Base-by-base conservation (phyloP, 2,113 vertebrate species). In the Delphinapterus leucas region DNA sequence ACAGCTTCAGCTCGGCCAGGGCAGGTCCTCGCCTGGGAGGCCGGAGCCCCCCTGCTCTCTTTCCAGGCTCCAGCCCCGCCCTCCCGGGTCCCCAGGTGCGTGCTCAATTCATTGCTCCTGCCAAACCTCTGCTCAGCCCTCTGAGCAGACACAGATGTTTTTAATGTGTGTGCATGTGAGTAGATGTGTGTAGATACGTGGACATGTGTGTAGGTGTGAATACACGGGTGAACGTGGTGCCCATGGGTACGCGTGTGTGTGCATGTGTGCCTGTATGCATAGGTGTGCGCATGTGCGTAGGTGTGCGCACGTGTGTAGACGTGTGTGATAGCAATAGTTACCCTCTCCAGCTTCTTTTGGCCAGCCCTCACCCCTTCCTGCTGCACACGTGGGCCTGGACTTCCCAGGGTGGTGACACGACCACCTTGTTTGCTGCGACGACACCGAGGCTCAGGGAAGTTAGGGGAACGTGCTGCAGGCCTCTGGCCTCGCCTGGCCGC, bases 271-370 rank as follows among this genome's bases (percentile, higher is more conserved):
- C 53, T 18, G 53, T 31, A 6, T 12, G n/a, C 26, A 3, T 25
- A 13, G 7, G 4, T 26, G 61, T 23, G 14, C 17, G 1, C 13
- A 21, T 9, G n/a, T 36, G 28, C 6, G 14, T 28, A 20, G 71
- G n/a, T 28, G 49, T 20, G 28, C 3, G 10, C 36, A 20, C 71
- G 26, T 21, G 17, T 60, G 23, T 60, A 60, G 58, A 25, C 7
- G 4, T 20, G 26, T 25, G 14, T 68, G 58, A 77, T 14, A 25
- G 44, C 28, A 8, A 1, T 2, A 0, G 36, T 2, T 3, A 5
- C 28, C 55, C 28, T n/a, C 63, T 53, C 71, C 10, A 53, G 60
- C 17, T 15, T 68, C 70, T 87, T 86, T 38, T 1, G 71, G 58
- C 82, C 25, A 33, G 61, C 9, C 61, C 61, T 3, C 60, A 5